A percentile compares a stretch with the other conserved stretches of the same genome.
These are phyloP conservation scores for Takifugu rubripes DNA, from an alignment of 2,797 vertebrate genomes.

Conservation along the genomic window DNA sequence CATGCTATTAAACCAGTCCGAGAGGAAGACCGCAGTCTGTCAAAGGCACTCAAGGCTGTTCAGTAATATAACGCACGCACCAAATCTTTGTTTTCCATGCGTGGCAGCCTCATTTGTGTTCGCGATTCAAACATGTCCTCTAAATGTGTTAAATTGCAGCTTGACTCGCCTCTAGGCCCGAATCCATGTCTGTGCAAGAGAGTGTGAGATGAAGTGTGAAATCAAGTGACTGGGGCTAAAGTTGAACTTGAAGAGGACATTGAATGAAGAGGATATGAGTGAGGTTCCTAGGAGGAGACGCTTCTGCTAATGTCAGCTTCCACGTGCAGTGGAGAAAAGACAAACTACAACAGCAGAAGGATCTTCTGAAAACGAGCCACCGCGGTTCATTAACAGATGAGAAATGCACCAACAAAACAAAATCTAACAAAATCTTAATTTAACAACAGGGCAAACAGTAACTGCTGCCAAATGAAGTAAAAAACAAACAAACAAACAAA, in stretches of 20 bases:
- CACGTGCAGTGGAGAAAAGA: conserved; percentile 31
- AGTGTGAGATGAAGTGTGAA: conserved; percentile 48
- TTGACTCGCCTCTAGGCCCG: conserved; percentile 8
- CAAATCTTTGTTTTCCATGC: conserved; percentile 27
- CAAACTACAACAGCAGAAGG: conserved; percentile 2
- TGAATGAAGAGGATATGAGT: conserved; percentile 23
- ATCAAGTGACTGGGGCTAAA: conserved; percentile 47
- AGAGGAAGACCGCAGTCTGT: conserved; percentile 30
- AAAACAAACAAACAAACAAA: too few species aligned
- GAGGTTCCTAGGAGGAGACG: conserved; percentile 28
- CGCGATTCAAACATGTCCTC: conserved; percentile 43
- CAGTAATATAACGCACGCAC: conserved; percentile 52
- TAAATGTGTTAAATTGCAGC: conserved; percentile 36
- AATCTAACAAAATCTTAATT: too few species aligned
- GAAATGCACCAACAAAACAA: too few species aligned
- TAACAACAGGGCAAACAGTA: too few species aligned
- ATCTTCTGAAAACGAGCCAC: neutral
- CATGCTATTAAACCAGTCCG: conserved; percentile 21
- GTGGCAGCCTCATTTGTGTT: conserved; percentile 48
- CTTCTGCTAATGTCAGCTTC: conserved; percentile 20
- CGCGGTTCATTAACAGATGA: too few species aligned
- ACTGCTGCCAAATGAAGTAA: neutral
- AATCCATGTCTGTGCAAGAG: neutral
- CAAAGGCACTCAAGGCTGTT: conserved; percentile 56
- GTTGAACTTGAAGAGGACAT: conserved; percentile 29